A percentile compares a stretch with the other conserved stretches of the same genome.
These are phyloP conservation scores for Hycleus phaleratus DNA, from an alignment of 1,140 invertebrate genomes.

Conservation along the genomic window DNA sequence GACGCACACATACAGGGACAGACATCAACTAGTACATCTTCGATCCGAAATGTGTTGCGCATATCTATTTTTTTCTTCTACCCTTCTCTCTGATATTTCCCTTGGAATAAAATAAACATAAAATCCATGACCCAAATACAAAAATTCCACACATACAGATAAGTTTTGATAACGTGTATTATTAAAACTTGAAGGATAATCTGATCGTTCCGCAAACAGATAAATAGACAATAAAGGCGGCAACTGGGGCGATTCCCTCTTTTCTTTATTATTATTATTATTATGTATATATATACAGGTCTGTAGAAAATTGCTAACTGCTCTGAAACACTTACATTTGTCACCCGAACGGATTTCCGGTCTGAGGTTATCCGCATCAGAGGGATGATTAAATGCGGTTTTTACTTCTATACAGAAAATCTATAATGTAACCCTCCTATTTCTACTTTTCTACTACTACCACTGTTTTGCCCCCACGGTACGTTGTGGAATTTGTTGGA, in stretches of 20 bases:
- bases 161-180: conserved; percentile 9
- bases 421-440: conserved; percentile 3
- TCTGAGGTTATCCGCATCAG: conserved; percentile 1
- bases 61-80: no score
- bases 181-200: conserved; percentile 11
- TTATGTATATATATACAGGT: no score
- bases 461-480: background rate
- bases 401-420: conserved; percentile 7
- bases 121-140: conserved; percentile 11
- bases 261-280: no score
- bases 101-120: conserved; percentile 9
- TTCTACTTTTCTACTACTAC: no score
- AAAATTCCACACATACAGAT: background rate
- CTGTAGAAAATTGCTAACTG: no score
- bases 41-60: no score
- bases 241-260: no score
- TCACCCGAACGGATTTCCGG: background rate
- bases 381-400: conserved; percentile 10
- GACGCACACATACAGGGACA: no score
- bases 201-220: background rate
- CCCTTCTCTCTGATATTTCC: background rate
- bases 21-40: no score
- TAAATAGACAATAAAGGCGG: no score
- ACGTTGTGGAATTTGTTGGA: conserved; percentile 1
- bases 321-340: no score